Evolutionary conservation across 2,113 vertebrate species (phyloP).

Genomic region (Toxotes chatareus): DNA sequence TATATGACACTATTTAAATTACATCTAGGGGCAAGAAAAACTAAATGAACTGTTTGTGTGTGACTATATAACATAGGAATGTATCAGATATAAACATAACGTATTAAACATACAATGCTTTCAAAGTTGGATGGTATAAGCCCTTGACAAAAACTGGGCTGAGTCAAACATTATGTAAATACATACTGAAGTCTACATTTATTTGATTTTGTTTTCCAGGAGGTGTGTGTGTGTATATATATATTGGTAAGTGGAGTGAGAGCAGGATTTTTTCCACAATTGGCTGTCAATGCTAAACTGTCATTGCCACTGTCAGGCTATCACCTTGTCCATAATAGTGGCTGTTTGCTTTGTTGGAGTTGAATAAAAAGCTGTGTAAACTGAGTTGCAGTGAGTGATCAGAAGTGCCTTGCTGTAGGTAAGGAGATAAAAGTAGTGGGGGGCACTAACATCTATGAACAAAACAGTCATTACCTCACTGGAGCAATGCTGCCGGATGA

Average conservation of each 20-base stretch:
- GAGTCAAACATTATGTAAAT: neutral
- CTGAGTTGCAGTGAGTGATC: neutral
- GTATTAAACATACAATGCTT: neutral
- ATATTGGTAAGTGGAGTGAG: neutral
- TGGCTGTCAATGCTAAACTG: neutral
- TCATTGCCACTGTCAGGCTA: neutral
- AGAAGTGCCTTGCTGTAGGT: neutral
- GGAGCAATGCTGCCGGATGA: neutral
- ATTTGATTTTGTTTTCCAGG: neutral
- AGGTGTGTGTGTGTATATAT: neutral
- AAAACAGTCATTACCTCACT: constrained; percentile 17
- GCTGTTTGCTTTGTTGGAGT: neutral
- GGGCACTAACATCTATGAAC: constrained; percentile 1
- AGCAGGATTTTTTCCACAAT: neutral
- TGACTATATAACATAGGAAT: neutral
- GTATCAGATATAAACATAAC: neutral
- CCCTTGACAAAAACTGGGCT: too few species aligned
- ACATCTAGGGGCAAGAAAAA: neutral
- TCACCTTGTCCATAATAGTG: neutral
- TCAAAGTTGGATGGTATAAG: neutral
- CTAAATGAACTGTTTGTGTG: neutral
- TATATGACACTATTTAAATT: neutral
- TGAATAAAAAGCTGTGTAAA: constrained; percentile 9
- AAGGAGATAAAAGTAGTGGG: neutral
- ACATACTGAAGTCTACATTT: neutral